Evolutionary conservation across 2,888 invertebrate genomes (phyloP), one percentile per base, ranked within the genome.

Genomic region (Yponomeuta malinellus): DNA sequence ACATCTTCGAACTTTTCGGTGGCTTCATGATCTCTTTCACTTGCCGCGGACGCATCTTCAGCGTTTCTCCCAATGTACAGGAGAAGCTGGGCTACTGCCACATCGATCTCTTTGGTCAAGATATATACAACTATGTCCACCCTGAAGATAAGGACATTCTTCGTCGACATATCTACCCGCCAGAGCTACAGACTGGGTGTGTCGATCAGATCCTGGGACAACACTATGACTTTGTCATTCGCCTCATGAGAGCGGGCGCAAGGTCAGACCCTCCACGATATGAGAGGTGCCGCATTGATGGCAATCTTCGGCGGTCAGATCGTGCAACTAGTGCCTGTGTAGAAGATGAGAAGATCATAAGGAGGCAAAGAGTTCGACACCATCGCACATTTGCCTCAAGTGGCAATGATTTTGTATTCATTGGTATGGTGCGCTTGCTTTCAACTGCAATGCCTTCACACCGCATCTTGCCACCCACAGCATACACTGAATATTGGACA

Each of bases 31-130:
- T 98, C 73, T 95, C 97, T 31, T 90, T 97, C 52, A 96, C 97
- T 31, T 94, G 96, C 73, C 93, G 94, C 71, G 98, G 98, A 29
- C 96, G 97, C 84, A 96, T 98, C 78, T 94, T 98, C 74, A 95
- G 96, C 81, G 95, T 97, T 52, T 97, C 98, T 48, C 95, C 96
- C 71, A 96, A 96, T 76, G 94, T 98, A 48, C 97, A 97, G 84
- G 95, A 95, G 78, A 94, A 96, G 78, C 92, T 98, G 76, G 98
- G 98, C 72, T 96, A 98, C 87, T 95, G 96, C 78, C 93, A 97
- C 95, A 94, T 96, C 78, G 98, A 98, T 86, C 93, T 98, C 79
- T 94, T 98, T 84, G 98, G 98, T 43, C 97, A 98, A 86, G 96
- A 96, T 75, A 92, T 98, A 76, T 96, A 95, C 83, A 95, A 96